phyloP scores from a whole-genome alignment of 1,140 invertebrate genomes.

The Drosophila virilis region DNA sequence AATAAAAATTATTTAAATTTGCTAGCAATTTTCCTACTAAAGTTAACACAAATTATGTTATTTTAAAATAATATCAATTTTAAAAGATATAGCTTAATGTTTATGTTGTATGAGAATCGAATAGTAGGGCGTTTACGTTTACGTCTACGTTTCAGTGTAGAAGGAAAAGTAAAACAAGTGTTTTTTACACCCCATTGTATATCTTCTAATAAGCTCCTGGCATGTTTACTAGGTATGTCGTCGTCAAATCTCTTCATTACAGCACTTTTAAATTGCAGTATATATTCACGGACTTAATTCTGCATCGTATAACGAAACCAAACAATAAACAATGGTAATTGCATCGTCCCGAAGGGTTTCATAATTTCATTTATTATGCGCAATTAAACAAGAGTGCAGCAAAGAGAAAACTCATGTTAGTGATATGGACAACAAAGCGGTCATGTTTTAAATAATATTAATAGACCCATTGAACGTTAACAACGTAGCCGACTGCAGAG shows the following conservation, averaged over 20 bases:
- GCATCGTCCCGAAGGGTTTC: conserved; percentile 6
- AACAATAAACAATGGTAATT: conserved; percentile 2
- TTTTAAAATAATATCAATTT: no score
- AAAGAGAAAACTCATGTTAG: conserved; percentile 11
- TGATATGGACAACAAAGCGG: conserved; percentile 1
- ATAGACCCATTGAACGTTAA: conserved; percentile 13
- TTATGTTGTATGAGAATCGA: no score
- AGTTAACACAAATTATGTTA: no score
- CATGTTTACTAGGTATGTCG: neutral
- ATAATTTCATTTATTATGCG: conserved; percentile 54
- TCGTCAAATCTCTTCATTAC: neutral
- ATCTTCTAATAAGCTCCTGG: no score
- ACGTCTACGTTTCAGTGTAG: no score
- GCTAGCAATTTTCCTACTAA: no score
- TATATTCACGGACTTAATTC: neutral
- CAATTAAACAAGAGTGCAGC: conserved; percentile 56
- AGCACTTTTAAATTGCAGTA: neutral
- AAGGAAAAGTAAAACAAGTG: no score
- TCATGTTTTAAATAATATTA: conserved; percentile 17
- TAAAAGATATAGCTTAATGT: no score
- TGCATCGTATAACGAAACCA: conserved; percentile 8
- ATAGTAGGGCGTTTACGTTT: no score
- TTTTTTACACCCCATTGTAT: no score
- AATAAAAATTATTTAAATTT: no score
- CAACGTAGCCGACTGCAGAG: conserved; percentile 2